Percentiles rank a stretch among this genome's conserved stretches.
Conservation (phyloP, 2,113 vertebrate genomes). For the Tenrec ecaudatus region DNA sequence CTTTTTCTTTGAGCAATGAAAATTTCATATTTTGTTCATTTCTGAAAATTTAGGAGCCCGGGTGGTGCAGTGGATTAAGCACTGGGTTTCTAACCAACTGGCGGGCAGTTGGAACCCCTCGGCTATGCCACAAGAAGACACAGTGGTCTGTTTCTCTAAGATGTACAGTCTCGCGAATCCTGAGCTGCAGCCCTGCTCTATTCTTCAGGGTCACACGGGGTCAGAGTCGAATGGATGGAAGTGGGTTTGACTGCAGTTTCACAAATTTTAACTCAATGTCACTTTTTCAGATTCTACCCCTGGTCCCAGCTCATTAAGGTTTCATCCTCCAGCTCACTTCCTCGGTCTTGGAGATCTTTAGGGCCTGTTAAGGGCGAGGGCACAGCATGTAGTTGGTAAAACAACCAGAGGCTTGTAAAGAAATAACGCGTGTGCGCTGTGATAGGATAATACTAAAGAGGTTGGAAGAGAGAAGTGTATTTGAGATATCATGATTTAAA, state of each 20-base stretch:
- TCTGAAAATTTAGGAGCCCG: not conserved
- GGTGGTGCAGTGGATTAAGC: too few relatives aligned
- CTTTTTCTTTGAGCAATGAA: not conserved
- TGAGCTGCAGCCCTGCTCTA: too few relatives aligned
- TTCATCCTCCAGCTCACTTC: slow-evolving; percentile 56
- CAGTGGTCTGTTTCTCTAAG: too few relatives aligned
- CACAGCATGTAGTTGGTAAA: slow-evolving; percentile 35
- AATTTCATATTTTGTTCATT: slow-evolving; percentile 19
- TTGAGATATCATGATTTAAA: not conserved
- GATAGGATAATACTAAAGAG: not conserved
- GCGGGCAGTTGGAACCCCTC: too few relatives aligned
- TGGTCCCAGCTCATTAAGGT: slow-evolving; percentile 63
- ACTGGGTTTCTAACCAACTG: too few relatives aligned
- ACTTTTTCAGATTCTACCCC: not conserved
- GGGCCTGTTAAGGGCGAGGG: slow-evolving; percentile 29
- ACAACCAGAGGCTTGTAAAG: slow-evolving; percentile 32
- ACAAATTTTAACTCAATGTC: slow-evolving; percentile 16
- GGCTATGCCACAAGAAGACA: too few relatives aligned
- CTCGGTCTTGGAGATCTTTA: slow-evolving; percentile 58
- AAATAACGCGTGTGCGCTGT: not conserved
- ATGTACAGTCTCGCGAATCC: too few relatives aligned
- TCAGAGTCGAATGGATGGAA: too few relatives aligned
- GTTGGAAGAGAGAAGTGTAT: slow-evolving; percentile 11
- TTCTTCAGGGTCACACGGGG: too few relatives aligned
- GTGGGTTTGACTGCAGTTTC: not conserved